Evolutionary conservation across 2,113 vertebrate species (phyloP).

Genomic region (Ophiodon elongatus): DNA sequence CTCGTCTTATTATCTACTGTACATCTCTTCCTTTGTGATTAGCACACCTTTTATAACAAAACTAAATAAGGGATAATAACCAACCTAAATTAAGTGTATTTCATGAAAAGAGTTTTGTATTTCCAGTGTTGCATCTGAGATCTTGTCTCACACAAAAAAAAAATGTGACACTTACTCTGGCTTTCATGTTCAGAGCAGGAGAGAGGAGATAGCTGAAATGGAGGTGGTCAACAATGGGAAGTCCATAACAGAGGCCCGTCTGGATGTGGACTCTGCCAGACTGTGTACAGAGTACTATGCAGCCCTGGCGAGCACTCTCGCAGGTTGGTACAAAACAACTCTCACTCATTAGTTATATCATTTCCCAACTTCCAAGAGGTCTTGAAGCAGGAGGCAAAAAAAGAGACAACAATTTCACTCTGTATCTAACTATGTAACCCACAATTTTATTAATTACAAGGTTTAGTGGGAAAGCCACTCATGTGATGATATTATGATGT

Average conservation of each 20-base stretch:
- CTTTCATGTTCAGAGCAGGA: slow-evolving; percentile 79
- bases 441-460: not conserved
- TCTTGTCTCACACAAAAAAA: not conserved
- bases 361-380: not conserved
- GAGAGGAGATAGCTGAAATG: slow-evolving; percentile 90
- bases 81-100: not conserved
- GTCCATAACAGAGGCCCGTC: slow-evolving; percentile 91
- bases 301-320: slow-evolving; percentile 88
- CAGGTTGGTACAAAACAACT: slow-evolving; percentile 81
- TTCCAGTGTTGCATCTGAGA: not conserved
- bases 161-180: not conserved
- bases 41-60: not conserved
- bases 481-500: not conserved
- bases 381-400: not conserved
- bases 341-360: not conserved
- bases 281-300: slow-evolving; percentile 93
- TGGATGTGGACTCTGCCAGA: slow-evolving; percentile 91
- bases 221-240: slow-evolving; percentile 97
- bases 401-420: not conserved
- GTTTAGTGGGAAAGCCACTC: not conserved
- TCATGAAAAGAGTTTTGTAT: not conserved
- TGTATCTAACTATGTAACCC: not conserved
- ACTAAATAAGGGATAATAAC: not conserved
- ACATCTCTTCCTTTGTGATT: not conserved
- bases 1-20: not conserved